These are phyloP conservation scores for Pseudococcus longispinus DNA, from an alignment of 2,888 invertebrate species.

Conservation along the genomic window DNA sequence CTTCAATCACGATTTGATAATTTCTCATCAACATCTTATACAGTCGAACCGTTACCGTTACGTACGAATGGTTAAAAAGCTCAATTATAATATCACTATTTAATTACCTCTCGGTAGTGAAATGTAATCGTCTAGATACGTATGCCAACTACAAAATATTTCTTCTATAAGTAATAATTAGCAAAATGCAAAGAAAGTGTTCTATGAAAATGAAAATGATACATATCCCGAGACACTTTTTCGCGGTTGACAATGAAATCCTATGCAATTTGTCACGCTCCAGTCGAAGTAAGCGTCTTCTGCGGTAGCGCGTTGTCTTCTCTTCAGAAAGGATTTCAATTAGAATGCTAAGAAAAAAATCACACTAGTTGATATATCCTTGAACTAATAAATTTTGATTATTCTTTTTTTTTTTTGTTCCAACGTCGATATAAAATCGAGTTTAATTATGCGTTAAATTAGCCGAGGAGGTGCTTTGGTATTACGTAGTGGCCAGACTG, in stretches of 20 bases:
- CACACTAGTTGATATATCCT: background rate
- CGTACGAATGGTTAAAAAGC: conserved; percentile 9
- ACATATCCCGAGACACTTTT: conserved; percentile 19
- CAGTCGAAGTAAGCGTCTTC: conserved; percentile 17
- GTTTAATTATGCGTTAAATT: conserved; percentile 46
- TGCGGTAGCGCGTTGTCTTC: background rate
- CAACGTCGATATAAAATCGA: conserved; percentile 13
- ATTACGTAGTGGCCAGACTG: conserved; percentile 16
- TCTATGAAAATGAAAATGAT: conserved; percentile 20
- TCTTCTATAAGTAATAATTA: conserved; percentile 31
- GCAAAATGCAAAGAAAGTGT: conserved; percentile 31
- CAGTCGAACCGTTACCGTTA: conserved; percentile 25
- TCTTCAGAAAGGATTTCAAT: conserved; percentile 26
- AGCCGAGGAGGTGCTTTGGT: background rate
- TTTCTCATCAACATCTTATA: background rate
- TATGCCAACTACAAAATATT: conserved; percentile 15
- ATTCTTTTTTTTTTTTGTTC: conserved; percentile 16
- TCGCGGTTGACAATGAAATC: conserved; percentile 38
- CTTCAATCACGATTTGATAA: background rate
- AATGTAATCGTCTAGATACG: background rate
- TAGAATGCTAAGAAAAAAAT: background rate
- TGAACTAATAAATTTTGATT: conserved; percentile 40
- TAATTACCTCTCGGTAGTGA: conserved; percentile 24
- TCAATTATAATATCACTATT: conserved; percentile 36
- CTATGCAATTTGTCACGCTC: conserved; percentile 23